These are phyloP conservation scores for Drosophila sturtevanti DNA, from an alignment of 1,140 invertebrate genomes.

Conservation along the genomic window DNA sequence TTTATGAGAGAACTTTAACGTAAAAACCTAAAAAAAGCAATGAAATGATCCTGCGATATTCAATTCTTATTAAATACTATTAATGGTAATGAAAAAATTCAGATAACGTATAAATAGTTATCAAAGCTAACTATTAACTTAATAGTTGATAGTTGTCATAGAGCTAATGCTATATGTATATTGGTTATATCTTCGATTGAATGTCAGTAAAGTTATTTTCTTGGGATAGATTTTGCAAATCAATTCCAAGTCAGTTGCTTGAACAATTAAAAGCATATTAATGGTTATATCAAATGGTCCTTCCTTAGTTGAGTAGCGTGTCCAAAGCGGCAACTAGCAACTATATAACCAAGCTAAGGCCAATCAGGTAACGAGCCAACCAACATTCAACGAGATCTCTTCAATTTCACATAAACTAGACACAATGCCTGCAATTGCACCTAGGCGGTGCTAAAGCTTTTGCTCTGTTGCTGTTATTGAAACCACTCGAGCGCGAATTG, in stretches of 20 bases:
- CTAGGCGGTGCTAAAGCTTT: conserved; percentile 14
- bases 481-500: conserved; percentile 57
- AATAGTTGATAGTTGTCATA: no score
- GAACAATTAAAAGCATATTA: not conserved
- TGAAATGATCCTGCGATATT: no score
- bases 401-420: conserved; percentile 5
- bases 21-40: no score
- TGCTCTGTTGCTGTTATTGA: conserved; percentile 29
- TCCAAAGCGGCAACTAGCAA: not conserved
- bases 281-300: not conserved
- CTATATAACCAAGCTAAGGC: not conserved
- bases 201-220: no score
- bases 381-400: not conserved
- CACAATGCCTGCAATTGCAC: not conserved
- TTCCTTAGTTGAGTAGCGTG: not conserved
- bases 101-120: no score
- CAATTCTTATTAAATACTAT: no score
- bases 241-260: not conserved
- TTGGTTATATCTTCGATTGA: no score
- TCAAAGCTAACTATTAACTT: no score
- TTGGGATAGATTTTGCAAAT: not conserved
- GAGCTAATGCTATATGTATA: no score
- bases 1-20: no score
- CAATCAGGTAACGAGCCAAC: not conserved
- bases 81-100: no score